Evolutionary conservation across 2,113 vertebrate genomes (phyloP).

Genomic region (Mustela nigripes): DNA sequence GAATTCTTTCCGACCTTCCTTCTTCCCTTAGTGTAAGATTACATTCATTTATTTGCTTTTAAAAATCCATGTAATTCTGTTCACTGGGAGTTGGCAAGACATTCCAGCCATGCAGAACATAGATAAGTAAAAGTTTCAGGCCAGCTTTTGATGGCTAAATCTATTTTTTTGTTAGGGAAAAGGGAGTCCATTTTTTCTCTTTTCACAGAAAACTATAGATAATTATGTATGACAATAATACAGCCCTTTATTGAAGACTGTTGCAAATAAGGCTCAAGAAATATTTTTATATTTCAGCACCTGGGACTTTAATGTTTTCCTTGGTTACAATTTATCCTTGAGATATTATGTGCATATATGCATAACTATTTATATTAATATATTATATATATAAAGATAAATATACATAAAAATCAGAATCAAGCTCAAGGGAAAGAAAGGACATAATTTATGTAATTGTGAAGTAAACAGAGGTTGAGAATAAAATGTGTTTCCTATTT

Average conservation of each 20-base stretch:
- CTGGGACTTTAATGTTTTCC: not conserved
- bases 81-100: slow-evolving; percentile 44
- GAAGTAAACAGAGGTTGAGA: not conserved
- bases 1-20: slow-evolving; percentile 65
- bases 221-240: not conserved
- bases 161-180: slow-evolving; percentile 1
- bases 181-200: not conserved
- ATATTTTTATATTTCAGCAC: not conserved
- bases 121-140: slow-evolving; percentile 69
- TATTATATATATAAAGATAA: not conserved
- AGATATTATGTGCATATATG: not conserved
- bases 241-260: not conserved
- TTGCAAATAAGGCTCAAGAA: slow-evolving; percentile 9
- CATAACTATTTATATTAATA: not conserved
- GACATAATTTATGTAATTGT: not conserved
- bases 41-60: slow-evolving; percentile 72
- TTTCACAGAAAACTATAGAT: not conserved
- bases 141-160: not conserved
- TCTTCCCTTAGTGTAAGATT: slow-evolving; percentile 69
- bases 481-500: not conserved
- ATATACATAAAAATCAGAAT: not conserved
- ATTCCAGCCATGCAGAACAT: slow-evolving; percentile 14
- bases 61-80: slow-evolving; percentile 60
- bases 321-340: not conserved
- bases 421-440: not conserved